Evolutionary conservation across 2,113 vertebrate species (phyloP), one percentile per base, ranked within the genome.

Genomic region (Tiliqua scincoides): DNA sequence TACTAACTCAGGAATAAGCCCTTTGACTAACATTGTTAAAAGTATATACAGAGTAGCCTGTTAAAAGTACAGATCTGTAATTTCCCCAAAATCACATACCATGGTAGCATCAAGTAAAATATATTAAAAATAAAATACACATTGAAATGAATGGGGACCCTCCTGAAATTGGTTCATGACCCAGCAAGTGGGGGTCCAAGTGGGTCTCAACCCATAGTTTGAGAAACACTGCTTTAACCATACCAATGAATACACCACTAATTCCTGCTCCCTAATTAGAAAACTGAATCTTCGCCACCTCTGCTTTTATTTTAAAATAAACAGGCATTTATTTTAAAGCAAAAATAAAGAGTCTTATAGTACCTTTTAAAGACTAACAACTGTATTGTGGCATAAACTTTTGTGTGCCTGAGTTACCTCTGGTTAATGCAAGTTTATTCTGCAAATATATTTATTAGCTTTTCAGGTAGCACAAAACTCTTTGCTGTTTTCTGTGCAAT

Each of bases 171-270:
- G n/a, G n/a, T n/a, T n/a, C n/a, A n/a, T n/a, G n/a, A n/a, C n/a
- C n/a, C n/a, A n/a, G n/a, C n/a, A n/a, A n/a, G n/a, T n/a, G n/a
- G n/a, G n/a, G n/a, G n/a, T n/a, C n/a, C n/a, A n/a, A n/a, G n/a
- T n/a, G n/a, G n/a, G n/a, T n/a, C n/a, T n/a, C n/a, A n/a, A n/a
- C n/a, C n/a, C n/a, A n/a, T n/a, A n/a, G n/a, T n/a, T n/a, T n/a
- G n/a, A n/a, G n/a, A n/a, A n/a, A n/a, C n/a, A n/a, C n/a, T n/a
- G 35, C 14, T 70, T 63, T 91, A 91, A 83, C 61, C 86, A 78
- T 2, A 25, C 52, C 89, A 85, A 52, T 7, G 6, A 68, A n/a
- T 61, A 62, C 14, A 83, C 11, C 32, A 67, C 62, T 75, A 73
- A 32, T 2, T 43, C n/a, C 30, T 23, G 52, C 80, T 75, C 35